phyloP scores from a whole-genome alignment of 2,797 vertebrate genomes.

The Mus minutoides region DNA sequence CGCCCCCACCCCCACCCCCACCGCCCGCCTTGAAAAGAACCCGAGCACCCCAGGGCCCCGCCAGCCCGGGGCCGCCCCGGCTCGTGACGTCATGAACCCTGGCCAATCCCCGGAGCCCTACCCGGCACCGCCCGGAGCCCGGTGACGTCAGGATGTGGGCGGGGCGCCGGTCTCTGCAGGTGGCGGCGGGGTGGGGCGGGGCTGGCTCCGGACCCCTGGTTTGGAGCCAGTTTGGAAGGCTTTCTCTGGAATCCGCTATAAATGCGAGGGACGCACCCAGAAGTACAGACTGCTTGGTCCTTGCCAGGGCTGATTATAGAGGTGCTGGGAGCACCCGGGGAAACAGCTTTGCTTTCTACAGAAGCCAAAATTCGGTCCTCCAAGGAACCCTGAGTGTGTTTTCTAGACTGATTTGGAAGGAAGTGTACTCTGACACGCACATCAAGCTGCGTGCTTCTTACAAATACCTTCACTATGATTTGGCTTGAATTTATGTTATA shows the following conservation, averaged over 20 bases:
- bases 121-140: background rate
- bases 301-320: background rate
- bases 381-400: background rate
- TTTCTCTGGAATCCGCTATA: background rate
- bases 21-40: background rate
- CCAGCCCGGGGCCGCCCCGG: background rate
- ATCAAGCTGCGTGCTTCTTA: background rate
- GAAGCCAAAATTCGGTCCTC: conserved; percentile 19
- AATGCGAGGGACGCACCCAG: background rate
- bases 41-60: background rate
- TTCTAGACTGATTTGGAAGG: background rate
- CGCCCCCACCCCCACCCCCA: background rate
- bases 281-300: background rate
- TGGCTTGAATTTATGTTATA: background rate
- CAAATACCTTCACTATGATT: conserved; percentile 1
- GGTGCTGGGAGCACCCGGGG: background rate
- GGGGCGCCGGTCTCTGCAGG: background rate
- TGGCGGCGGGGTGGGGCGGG: background rate
- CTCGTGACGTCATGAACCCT: conserved; percentile 57
- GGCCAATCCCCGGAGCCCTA: conserved; percentile 46
- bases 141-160: conserved; percentile 64
- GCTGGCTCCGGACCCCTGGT: background rate
- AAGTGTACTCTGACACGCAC: background rate
- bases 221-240: background rate
- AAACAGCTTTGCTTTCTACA: background rate